phyloP scores from a whole-genome alignment of 1,140 invertebrate species.

The Pogonomyrmex barbatus region DNA sequence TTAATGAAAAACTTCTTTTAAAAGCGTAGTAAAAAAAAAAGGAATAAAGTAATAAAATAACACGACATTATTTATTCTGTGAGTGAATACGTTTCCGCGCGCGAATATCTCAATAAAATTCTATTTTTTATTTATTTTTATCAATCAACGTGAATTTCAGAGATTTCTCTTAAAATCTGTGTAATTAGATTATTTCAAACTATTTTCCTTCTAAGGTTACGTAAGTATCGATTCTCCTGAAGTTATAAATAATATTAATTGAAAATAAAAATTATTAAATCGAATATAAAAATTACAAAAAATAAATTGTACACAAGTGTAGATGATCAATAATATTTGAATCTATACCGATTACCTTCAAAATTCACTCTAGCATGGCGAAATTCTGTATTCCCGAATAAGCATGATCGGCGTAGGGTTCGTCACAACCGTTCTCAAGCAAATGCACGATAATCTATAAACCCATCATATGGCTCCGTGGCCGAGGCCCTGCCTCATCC shows the following conservation, averaged over 20 bases:
- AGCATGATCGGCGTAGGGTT: conserved; percentile 34
- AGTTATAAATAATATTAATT: too few species aligned
- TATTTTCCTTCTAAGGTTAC: background rate
- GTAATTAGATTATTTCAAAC: too few species aligned
- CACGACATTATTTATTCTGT: background rate
- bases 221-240: background rate
- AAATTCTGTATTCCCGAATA: conserved; percentile 45
- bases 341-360: background rate
- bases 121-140: background rate
- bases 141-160: background rate
- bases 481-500: conserved; percentile 58
- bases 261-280: too few species aligned
- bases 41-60: background rate
- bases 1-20: conserved; percentile 29
- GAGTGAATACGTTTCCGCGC: background rate
- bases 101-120: background rate
- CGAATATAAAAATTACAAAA: background rate
- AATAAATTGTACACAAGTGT: background rate
- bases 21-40: background rate
- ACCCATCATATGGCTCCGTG: conserved; percentile 78
- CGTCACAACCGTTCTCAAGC: conserved; percentile 34
- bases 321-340: conserved; percentile 32
- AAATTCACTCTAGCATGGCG: background rate
- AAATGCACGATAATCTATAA: conserved; percentile 76
- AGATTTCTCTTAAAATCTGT: background rate